Evolutionary conservation across 2,888 invertebrate species (phyloP), one percentile per base, ranked within the genome.

Genomic region (Crematogaster levior): DNA sequence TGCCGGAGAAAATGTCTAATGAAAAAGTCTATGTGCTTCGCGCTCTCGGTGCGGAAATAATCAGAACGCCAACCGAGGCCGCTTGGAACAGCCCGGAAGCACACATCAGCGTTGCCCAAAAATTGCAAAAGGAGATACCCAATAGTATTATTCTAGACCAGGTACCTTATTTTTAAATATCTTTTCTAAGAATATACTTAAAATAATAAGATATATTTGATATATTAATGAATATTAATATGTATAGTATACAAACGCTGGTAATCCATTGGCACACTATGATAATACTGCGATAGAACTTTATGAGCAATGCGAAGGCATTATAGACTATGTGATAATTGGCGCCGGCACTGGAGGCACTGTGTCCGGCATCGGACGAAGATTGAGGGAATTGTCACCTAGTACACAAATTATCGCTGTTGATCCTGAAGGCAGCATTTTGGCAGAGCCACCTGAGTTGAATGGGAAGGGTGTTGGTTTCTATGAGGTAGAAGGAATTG

Each of bases 1-100:
- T 99, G 97, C 99, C 99, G 0, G 98, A 99, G 94, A 99, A 99
- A 95, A 99, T 99, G 99, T 99, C 99, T 43, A 97, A 98, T 93
- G 99, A 99, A 94, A 99, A 99, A 95, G 98, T 99, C 3, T 97
- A 98, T 92, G 97, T 98, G 0, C 94, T 99, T 85, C 95, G 96
- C 90, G 98, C 98, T 0, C 95, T 99, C 43, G 99, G 99, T 0
- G 99, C 99, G 1, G 97, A 99, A 95, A 98, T 99, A 85, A 96
- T 99, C 15, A 96, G 99, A 53, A 99, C 99, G 0, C 99, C 99
- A 15, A 99, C 99, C 0, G 97, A 97, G 92, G 99, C 99, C 0
- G 96, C 97, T 0, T 99, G 97, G 93, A 97, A 98, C 92, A 97
- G 98, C 48, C 98, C 98, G 0, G 98, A 98, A 89, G 98, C 99